These are phyloP conservation scores for Acanthopagrus latus DNA, from an alignment of 2,797 vertebrate species.

Conservation along the genomic window DNA sequence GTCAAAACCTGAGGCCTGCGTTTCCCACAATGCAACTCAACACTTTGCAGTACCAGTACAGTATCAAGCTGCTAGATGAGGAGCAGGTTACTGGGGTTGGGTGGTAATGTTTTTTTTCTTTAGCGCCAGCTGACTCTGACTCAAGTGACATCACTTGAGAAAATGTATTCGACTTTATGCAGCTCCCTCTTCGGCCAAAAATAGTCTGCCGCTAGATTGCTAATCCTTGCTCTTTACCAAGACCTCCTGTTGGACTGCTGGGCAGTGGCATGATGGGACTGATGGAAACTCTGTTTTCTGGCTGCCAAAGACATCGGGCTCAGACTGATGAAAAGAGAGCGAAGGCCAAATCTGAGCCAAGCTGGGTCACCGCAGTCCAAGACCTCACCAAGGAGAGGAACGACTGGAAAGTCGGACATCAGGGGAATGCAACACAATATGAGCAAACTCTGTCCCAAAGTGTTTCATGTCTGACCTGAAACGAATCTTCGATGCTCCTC, in stretches of 20 bases:
- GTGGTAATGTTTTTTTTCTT: too few species aligned
- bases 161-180: too few species aligned
- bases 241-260: neutral
- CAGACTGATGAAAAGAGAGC: conserved; percentile 18
- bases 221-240: neutral
- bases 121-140: too few species aligned
- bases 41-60: too few species aligned
- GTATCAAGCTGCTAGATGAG: too few species aligned
- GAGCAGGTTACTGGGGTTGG: too few species aligned
- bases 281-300: conserved; percentile 26
- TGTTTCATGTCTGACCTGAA: neutral
- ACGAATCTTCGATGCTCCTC: neutral
- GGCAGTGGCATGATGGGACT: neutral
- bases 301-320: neutral
- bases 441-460: neutral
- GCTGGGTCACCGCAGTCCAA: neutral
- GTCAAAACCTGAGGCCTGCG: too few species aligned
- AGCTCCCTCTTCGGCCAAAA: too few species aligned
- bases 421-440: neutral
- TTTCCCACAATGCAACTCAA: too few species aligned
- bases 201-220: neutral
- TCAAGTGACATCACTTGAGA: neutral
- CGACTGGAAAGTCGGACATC: neutral
- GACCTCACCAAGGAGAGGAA: neutral
- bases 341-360: conserved; percentile 4